A percentile compares a stretch with the other conserved stretches of the same genome.
Evolutionary conservation across 2,797 vertebrate genomes (phyloP).

Genomic region (Coreius guichenoti): DNA sequence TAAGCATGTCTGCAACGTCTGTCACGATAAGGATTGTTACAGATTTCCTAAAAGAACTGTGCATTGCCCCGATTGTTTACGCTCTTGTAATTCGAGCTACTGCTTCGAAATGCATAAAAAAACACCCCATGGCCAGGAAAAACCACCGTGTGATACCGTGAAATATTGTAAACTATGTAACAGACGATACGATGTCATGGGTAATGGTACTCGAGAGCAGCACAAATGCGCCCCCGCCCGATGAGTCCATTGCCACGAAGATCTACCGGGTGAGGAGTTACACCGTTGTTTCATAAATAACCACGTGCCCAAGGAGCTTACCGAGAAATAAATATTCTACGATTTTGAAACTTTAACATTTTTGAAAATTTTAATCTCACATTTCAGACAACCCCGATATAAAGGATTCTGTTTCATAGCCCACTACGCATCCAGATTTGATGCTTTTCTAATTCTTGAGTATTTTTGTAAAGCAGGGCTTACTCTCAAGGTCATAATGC

Average conservation of each 20-base stretch:
- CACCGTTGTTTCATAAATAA: background rate
- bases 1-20: background rate
- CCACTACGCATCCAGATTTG: too few species aligned
- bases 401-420: too few species aligned
- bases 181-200: background rate
- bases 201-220: accelerated
- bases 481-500: too few species aligned
- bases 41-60: background rate
- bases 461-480: too few species aligned
- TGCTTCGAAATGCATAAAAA: background rate
- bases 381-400: background rate
- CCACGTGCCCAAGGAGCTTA: background rate
- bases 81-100: background rate
- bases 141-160: background rate
- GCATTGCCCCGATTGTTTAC: background rate
- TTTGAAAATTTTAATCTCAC: background rate
- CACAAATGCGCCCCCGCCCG: accelerated
- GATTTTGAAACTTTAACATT: too few species aligned
- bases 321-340: too few species aligned
- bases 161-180: background rate
- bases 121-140: accelerated
- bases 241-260: background rate
- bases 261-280: accelerated
- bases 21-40: background rate
- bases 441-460: too few species aligned